phyloP scores from a whole-genome alignment of 2,113 vertebrate genomes.

The Hylia prasina region DNA sequence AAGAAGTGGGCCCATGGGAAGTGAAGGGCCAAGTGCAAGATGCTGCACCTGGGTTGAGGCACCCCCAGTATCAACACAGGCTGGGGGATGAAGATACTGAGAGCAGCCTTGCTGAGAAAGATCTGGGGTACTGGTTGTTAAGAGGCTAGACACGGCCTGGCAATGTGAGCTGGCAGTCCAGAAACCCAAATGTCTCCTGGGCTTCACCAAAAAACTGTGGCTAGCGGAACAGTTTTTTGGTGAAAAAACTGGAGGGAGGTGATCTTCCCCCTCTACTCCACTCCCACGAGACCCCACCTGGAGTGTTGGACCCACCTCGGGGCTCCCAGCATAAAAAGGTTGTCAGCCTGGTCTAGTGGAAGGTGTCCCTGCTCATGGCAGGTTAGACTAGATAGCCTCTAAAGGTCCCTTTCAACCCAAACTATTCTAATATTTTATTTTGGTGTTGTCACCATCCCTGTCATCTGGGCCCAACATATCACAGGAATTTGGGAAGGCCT shows the following conservation, averaged over 20 bases:
- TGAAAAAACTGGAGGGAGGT: no score
- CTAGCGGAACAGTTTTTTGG: rapidly evolving
- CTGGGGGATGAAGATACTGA: neutral
- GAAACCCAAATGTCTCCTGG: neutral
- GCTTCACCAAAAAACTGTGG: neutral
- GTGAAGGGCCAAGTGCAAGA: neutral
- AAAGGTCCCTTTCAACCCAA: neutral
- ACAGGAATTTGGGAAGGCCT: neutral
- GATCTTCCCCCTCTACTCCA: neutral
- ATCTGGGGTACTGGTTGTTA: rapidly evolving
- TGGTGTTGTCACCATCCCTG: neutral
- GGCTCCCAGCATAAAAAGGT: neutral
- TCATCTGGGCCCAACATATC: neutral
- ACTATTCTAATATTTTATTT: neutral
- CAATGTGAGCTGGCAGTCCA: neutral
- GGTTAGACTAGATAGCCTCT: neutral
- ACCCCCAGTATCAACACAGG: neutral
- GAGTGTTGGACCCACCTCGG: neutral
- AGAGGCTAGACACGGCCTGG: neutral
- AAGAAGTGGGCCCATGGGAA: neutral
- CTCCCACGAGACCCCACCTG: neutral
- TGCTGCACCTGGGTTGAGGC: neutral
- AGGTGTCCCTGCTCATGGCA: neutral
- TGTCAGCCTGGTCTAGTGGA: neutral
- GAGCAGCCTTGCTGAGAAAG: neutral